Base-by-base conservation (phyloP, 2,113 vertebrate species). In the Petroica traversi region DNA sequence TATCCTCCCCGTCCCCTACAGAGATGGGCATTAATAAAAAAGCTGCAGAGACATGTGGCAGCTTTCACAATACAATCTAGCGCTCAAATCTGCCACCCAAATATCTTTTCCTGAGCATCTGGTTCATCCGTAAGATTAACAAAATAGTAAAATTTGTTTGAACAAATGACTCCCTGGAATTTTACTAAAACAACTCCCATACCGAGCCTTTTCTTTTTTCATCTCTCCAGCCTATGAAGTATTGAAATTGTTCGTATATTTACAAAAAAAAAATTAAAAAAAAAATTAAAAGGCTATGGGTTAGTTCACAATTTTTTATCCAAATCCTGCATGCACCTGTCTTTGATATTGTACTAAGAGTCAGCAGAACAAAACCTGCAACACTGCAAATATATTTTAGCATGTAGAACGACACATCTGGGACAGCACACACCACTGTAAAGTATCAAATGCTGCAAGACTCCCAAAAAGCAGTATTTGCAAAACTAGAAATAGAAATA, bases 401-500 rank as follows among this genome's bases (percentile, higher is more conserved):
- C 86, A 76, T 40, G 1, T 64, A 86, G 84, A 96, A 95, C 5
- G 90, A 95, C 93, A 93, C 89, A 97, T 92, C 80, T 96, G 95
- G 94, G 96, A 89, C 95, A 95, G 61, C 5, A 3, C 55, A 93
- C 51, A 64, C 69, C 61, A 91, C 51, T 91, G 85, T 71, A 95
- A 95, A 93, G 77, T 71, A 93, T 96, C 46, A 81, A 87, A 91
- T 86, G 46, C 48, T 67, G 69, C 48, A 9, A 96, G 88, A 66
- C 51, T 96, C 46, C 45, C 63, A 95, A 97, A 97, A 61, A 97
- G 93, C 96, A 95, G 51, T 54, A 92, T 49, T 93, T 97, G 96
- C 96, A 97, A 96, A 97, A 92, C 85, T 95, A 89, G 88, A 96
- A 97, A 96, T 85, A 97, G 92, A 97, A 95, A 86, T 94, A 96